Evolutionary conservation across 2,888 invertebrate genomes (phyloP).

Genomic region (Allygus modestus): DNA sequence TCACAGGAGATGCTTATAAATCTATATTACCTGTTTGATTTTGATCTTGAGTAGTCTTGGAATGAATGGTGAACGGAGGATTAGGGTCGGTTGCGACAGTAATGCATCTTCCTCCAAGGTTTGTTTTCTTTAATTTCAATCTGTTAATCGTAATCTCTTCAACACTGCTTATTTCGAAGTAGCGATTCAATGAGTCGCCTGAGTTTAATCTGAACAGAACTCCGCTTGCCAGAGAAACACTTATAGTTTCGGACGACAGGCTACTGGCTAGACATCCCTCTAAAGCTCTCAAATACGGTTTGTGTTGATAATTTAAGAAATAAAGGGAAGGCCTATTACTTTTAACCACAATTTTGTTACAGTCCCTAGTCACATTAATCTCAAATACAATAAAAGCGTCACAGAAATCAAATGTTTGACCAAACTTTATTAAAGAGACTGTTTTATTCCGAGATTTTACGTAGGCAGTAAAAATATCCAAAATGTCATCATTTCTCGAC

Average conservation of each 20-base stretch:
- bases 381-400: background rate
- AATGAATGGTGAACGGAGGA: background rate
- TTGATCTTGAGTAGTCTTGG: background rate
- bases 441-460: background rate
- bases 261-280: background rate
- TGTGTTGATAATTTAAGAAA: background rate
- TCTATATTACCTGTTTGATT: background rate
- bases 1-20: background rate
- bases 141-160: background rate
- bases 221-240: background rate
- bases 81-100: background rate
- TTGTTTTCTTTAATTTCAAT: background rate
- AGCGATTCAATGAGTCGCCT: background rate
- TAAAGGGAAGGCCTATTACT: background rate
- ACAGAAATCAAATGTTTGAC: background rate
- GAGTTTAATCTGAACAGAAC: background rate
- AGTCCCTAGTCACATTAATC: background rate
- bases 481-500: background rate
- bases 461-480: background rate
- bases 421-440: background rate
- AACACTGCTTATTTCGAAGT: background rate
- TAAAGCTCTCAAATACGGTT: background rate
- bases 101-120: background rate
- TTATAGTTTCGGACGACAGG: background rate
- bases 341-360: background rate